Conservation (phyloP, 1,140 invertebrate genomes). For the Bombus sylvicola region DNA sequence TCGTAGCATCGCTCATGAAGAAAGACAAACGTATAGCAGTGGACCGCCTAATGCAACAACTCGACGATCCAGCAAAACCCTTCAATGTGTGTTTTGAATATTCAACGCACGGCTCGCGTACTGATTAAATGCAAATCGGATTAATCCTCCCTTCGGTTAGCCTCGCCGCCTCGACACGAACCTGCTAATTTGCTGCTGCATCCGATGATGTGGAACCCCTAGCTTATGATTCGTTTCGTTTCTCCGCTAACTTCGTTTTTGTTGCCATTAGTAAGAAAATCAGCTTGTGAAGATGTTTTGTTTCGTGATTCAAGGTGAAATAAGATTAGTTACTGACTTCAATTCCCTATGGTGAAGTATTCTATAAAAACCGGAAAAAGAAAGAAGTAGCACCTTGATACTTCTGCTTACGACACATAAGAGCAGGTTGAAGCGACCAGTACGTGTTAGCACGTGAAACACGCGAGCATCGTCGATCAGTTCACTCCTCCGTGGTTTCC, state of each 20-base stretch:
- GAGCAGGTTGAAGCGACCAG: no score
- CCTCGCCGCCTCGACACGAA: constrained; percentile 19
- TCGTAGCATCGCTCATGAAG: background rate
- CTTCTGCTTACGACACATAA: no score
- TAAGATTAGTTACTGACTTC: background rate
- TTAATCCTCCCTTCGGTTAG: constrained; percentile 41
- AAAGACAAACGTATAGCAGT: background rate
- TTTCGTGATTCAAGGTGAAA: background rate
- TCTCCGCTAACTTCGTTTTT: background rate
- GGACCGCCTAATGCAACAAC: background rate
- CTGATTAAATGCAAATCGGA: constrained; percentile 63
- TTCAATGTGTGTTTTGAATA: constrained; percentile 46
- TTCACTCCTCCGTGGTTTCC: no score
- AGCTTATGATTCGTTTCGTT: constrained; percentile 1
- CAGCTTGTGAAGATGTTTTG: no score
- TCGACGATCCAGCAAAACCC: background rate
- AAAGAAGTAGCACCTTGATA: no score
- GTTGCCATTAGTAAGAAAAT: background rate
- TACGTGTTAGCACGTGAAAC: no score
- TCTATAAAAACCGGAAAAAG: no score
- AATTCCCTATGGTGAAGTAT: no score
- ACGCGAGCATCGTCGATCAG: no score
- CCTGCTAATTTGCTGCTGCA: constrained; percentile 42
- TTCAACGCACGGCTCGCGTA: constrained; percentile 46
- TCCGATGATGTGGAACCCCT: background rate